A percentile compares a stretch with the other conserved stretches of the same genome.
Conservation (phyloP, 2,888 invertebrate genomes). For the Megaustenia siamemsis region DNA sequence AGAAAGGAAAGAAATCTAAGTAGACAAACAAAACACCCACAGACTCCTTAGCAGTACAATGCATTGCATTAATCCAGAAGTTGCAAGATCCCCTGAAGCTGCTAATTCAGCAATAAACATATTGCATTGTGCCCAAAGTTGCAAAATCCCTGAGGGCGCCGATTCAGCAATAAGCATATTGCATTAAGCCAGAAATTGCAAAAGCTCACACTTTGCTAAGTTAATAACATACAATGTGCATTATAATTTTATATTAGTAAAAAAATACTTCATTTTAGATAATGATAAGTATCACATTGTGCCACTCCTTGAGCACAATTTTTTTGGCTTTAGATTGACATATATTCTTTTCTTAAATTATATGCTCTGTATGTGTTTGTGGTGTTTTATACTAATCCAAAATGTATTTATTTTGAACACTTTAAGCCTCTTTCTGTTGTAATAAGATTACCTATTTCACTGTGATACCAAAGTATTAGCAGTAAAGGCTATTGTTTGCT, state of each 20-base stretch:
- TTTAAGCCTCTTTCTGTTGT: background rate
- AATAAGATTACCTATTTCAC: background rate
- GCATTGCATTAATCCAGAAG: too few relatives aligned
- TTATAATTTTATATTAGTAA: background rate
- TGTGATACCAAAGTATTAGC: background rate
- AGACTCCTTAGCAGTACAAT: too few relatives aligned
- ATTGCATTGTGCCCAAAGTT: too few relatives aligned
- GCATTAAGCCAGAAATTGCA: too few relatives aligned
- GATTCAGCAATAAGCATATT: too few relatives aligned
- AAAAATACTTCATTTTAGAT: background rate
- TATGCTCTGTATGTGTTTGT: background rate
- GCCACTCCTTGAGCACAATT: background rate
- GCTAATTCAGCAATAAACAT: too few relatives aligned
- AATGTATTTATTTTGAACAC: background rate
- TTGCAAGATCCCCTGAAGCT: too few relatives aligned
- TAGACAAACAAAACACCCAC: too few relatives aligned
- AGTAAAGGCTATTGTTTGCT: background rate
- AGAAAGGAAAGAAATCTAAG: too few relatives aligned
- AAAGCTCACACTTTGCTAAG: too few relatives aligned
- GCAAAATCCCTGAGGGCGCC: too few relatives aligned
- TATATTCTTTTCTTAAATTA: background rate
- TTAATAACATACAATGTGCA: too few relatives aligned
- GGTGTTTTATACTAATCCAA: background rate
- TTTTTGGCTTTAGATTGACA: background rate
- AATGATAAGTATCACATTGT: background rate